Conservation (phyloP, 2,113 vertebrate species). For the Ceyx melanurus region DNA sequence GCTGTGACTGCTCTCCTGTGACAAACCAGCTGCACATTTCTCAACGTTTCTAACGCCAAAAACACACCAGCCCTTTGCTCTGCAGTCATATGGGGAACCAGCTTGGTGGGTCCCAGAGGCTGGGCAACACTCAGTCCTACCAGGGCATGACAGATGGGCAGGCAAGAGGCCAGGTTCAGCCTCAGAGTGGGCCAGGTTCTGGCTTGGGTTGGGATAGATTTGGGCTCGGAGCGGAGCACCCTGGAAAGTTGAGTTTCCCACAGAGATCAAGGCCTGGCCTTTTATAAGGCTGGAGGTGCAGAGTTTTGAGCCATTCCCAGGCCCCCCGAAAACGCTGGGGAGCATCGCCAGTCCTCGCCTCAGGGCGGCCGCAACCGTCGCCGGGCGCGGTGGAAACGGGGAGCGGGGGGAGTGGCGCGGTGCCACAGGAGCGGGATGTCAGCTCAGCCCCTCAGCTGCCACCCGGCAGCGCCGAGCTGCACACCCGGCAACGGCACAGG, state of each 20-base stretch:
- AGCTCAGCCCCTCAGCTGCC: background rate
- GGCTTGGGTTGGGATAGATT: background rate
- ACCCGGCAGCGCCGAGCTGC: background rate
- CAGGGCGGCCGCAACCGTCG: background rate
- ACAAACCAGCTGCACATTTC: background rate
- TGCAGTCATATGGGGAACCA: background rate
- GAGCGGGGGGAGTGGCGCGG: no score
- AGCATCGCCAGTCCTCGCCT: background rate
- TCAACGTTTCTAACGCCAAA: background rate
- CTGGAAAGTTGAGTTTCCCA: fast-evolving
- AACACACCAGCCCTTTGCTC: fast-evolving
- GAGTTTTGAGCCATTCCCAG: background rate
- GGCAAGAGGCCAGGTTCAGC: no score
- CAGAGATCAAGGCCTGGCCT: background rate
- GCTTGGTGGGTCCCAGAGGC: background rate
- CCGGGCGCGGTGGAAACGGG: background rate
- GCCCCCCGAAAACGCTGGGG: fast-evolving
- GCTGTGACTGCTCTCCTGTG: background rate
- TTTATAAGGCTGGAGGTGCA: no score
- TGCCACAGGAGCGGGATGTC: background rate
- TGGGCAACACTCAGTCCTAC: fast-evolving
- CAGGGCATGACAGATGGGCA: fast-evolving
- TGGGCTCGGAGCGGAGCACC: fast-evolving
- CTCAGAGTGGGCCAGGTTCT: no score
- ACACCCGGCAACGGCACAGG: background rate